Conservation (phyloP, 2,797 vertebrate species). For the Coilia nasus region DNA sequence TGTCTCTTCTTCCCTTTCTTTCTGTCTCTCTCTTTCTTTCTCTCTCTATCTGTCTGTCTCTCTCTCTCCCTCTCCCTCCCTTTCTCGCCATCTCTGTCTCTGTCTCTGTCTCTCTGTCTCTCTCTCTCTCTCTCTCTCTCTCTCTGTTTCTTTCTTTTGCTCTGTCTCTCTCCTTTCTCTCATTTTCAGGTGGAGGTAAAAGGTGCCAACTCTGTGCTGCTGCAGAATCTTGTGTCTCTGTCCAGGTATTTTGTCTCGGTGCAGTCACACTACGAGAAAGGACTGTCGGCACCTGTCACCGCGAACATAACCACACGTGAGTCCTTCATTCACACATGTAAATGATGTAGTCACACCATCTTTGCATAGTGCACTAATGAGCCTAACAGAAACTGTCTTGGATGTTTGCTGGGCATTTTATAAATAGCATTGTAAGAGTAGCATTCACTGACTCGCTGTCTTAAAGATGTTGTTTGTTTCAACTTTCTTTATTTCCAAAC, state of each 20-base stretch:
- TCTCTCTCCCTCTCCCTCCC: not conserved
- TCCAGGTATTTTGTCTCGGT: slow-evolving; percentile 86
- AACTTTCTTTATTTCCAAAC: too few relatives aligned
- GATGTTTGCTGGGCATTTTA: too few relatives aligned
- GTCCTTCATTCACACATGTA: slow-evolving; percentile 48
- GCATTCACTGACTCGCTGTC: too few relatives aligned
- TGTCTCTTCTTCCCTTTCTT: not conserved
- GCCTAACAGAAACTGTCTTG: too few relatives aligned
- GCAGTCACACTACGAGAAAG: slow-evolving; percentile 77
- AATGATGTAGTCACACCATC: not conserved
- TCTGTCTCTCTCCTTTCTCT: slow-evolving; percentile 5
- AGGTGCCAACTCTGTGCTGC: slow-evolving; percentile 76
- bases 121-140: slow-evolving; percentile 32
- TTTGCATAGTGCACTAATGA: too few relatives aligned
- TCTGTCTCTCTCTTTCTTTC: not conserved
- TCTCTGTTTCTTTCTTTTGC: not conserved
- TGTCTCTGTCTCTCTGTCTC: not conserved
- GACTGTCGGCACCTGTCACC: slow-evolving; percentile 77
- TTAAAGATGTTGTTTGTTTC: too few relatives aligned
- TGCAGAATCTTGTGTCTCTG: slow-evolving; percentile 85
- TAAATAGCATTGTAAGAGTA: too few relatives aligned
- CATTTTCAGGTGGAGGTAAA: slow-evolving; percentile 79
- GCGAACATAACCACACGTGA: slow-evolving; percentile 88
- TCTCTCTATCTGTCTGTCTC: slow-evolving; percentile 31
- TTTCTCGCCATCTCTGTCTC: not conserved